These are phyloP conservation scores for Eulemur albifrons DNA, from an alignment of 2,797 vertebrate species.

Conservation along the genomic window DNA sequence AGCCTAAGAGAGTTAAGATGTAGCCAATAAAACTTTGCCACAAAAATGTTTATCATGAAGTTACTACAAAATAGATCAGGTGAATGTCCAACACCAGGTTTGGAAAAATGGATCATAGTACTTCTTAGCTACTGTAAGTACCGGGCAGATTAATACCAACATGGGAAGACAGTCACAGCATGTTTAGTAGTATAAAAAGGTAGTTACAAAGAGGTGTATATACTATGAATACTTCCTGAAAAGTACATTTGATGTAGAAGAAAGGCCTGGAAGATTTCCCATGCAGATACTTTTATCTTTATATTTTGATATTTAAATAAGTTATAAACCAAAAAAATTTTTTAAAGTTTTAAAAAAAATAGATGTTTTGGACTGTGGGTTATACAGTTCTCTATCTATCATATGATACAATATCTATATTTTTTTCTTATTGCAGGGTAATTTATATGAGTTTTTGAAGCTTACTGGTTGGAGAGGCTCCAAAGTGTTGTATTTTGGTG, in stretches of 20 bases:
- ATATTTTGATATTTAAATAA: conserved; percentile 33
- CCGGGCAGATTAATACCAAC: not conserved
- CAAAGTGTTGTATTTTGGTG: conserved; percentile 98
- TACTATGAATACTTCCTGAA: not conserved
- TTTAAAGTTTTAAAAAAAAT: not conserved
- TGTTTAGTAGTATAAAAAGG: not conserved
- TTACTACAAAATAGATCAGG: not conserved
- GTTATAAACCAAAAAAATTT: not conserved
- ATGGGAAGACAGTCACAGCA: not conserved
- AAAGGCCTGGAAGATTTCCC: not conserved
- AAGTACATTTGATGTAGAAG: not conserved
- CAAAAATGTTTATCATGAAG: not conserved
- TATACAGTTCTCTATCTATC: not conserved
- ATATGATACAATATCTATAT: accelerated
- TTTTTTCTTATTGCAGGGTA: conserved; percentile 88
- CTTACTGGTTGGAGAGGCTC: conserved; percentile 99
- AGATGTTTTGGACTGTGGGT: not conserved
- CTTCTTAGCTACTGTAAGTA: not conserved
- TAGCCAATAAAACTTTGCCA: not conserved
- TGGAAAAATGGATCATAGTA: not conserved
- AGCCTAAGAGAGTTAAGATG: not conserved
- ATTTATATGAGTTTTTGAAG: conserved; percentile 97
- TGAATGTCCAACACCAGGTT: not conserved
- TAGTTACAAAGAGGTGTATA: not conserved
- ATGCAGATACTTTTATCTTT: not conserved